Evolutionary conservation across 2,113 vertebrate genomes (phyloP).

Genomic region (Apistogramma diplotaenia): DNA sequence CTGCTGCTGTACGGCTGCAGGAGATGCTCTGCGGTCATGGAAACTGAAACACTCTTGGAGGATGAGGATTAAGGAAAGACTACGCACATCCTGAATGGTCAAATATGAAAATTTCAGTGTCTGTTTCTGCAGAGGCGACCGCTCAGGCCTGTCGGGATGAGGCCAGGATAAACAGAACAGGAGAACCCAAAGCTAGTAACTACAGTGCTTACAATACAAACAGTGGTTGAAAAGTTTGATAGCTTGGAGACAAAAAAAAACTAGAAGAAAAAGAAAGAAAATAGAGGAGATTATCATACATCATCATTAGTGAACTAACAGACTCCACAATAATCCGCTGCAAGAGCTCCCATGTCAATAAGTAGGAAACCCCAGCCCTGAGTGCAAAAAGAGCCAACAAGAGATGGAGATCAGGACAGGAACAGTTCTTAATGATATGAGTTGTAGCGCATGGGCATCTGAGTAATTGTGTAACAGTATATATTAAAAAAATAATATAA

Average conservation of each 20-base stretch:
- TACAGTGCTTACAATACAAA: conserved; percentile 8
- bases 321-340: conserved; percentile 32
- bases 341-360: conserved; percentile 44
- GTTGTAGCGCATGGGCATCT: background rate
- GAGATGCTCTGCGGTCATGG: background rate
- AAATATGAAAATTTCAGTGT: background rate
- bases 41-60: background rate
- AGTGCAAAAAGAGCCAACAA: conserved; percentile 15
- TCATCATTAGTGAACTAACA: conserved; percentile 32
- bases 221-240: conserved; percentile 13
- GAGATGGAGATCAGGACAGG: conserved; percentile 8
- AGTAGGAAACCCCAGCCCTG: background rate
- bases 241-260: background rate
- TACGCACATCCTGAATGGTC: background rate
- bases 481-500: conserved; percentile 23
- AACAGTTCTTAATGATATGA: conserved; percentile 31
- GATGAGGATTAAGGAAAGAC: background rate
- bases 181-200: conserved; percentile 8
- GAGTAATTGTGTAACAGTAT: background rate
- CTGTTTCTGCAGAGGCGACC: background rate
- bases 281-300: conserved; percentile 20
- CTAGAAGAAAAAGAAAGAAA: background rate
- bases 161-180: conserved; percentile 4
- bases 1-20: background rate
- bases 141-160: background rate